These are phyloP conservation scores for Apodemia mormo DNA, from an alignment of 2,888 invertebrate species.

Conservation along the genomic window DNA sequence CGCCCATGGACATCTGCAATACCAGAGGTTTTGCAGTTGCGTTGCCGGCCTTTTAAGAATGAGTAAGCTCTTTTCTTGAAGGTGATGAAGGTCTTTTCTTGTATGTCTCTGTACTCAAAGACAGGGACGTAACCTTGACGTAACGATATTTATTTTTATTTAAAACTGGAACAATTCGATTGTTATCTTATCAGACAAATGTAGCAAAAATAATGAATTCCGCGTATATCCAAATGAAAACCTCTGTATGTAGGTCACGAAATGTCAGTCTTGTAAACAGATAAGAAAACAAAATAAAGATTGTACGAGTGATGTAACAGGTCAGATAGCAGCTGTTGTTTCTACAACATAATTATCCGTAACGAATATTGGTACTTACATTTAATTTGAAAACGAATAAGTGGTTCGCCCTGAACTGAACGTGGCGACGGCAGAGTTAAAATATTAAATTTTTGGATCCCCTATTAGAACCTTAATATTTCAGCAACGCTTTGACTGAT, in stretches of 20 bases:
- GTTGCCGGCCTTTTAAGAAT: too few relatives aligned
- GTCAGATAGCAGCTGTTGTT: conserved; percentile 32
- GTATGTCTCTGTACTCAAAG: too few relatives aligned
- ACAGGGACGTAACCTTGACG: too few relatives aligned
- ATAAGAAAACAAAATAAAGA: conserved; percentile 32
- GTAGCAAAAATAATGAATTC: neutral
- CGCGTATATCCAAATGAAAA: conserved; percentile 11
- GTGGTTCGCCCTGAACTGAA: neutral
- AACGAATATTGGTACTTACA: neutral
- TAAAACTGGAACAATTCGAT: neutral
- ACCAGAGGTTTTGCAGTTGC: too few relatives aligned
- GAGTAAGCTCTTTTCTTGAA: too few relatives aligned
- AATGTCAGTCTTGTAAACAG: conserved; percentile 26
- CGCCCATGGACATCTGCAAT: too few relatives aligned
- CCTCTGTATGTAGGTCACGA: conserved; percentile 19
- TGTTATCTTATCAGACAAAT: neutral
- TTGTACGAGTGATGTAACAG: conserved; percentile 38
- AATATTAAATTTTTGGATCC: too few relatives aligned
- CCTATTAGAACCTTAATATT: too few relatives aligned
- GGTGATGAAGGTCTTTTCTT: too few relatives aligned
- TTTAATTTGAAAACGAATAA: conserved; percentile 1
- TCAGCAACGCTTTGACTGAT: too few relatives aligned
- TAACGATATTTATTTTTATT: too few relatives aligned
- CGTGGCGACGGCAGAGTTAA: too few relatives aligned
- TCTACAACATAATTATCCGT: conserved; percentile 33